Evolutionary conservation across 1,140 invertebrate species (phyloP), one percentile per base, ranked within the genome.

Genomic region (Arctopsyche grandis): DNA sequence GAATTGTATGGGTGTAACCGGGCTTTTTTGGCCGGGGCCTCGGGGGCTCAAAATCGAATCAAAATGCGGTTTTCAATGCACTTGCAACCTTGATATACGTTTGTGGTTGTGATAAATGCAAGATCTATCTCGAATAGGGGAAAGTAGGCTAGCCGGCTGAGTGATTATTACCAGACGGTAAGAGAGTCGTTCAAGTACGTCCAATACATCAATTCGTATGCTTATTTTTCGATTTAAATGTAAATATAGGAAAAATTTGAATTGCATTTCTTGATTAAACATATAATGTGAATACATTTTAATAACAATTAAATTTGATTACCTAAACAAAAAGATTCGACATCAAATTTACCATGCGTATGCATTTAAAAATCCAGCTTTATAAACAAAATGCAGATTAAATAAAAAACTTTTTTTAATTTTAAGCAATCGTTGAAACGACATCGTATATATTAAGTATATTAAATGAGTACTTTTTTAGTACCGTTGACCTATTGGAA

Each of bases 91-190:
- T 76, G 74, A 63, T 63, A 44, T 63, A 60, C 16, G 56, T n/a
- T 71, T 19, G 9, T 46, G 56, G n/a, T 38, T 52, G 46, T 63
- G 74, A 76, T 76, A 60, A 76, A 76, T 76, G 56, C 74, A 76
- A 76, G 74, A 76, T 76, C 56, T 76, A 63, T 76, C 74, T 63
- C 56, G 14, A 44, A 46, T 63, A 21, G 26, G 74, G 74, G 74
- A 76, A 76, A 76, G 74, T 76, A 76, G 74, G 74, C 74, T 76
- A 76, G 24, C 74, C 74, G 56, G 74, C 56, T 43, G 74, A 76
- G 52, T 19, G 74, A 76, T 74, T 74, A 74, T 74, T 74, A 29
- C 71, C 38, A 26, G 26, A 29, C 48, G 22, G 43, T 56, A 24
- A 14, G 52, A 74, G 24, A 56, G 5, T 46, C 38, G 69, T 16